Percentiles rank a stretch among this genome's conserved stretches.
Conservation (phyloP, 2,888 invertebrate species). For the Eumerus sabulonum region DNA sequence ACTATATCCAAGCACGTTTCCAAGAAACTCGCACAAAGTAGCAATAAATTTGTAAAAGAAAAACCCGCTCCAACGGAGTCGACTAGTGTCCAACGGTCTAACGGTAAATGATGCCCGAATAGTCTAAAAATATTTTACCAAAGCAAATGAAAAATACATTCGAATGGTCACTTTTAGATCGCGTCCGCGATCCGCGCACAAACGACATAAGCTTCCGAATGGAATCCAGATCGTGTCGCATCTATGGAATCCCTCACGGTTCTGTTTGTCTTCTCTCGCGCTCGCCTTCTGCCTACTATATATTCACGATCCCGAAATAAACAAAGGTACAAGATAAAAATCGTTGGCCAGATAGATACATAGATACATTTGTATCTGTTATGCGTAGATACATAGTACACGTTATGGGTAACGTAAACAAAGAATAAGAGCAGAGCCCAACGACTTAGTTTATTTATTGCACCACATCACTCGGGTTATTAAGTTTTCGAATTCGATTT, state of each 20-base stretch:
- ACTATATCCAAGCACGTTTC: neutral
- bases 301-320: constrained; percentile 43
- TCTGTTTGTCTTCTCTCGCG: too few relatives aligned
- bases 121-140: constrained; percentile 51
- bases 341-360: too few relatives aligned
- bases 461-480: constrained; percentile 5
- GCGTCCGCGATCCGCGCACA: constrained; percentile 42
- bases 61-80: too few relatives aligned
- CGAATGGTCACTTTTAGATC: constrained; percentile 35
- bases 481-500: constrained; percentile 7
- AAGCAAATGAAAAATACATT: constrained; percentile 33
- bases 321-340: constrained; percentile 14
- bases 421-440: neutral
- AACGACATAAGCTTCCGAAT: constrained; percentile 48
- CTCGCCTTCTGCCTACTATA: constrained; percentile 10
- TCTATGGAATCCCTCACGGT: constrained; percentile 39
- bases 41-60: too few relatives aligned
- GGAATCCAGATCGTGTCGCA: constrained; percentile 49
- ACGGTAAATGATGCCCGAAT: too few relatives aligned
- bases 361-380: too few relatives aligned
- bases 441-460: constrained; percentile 24
- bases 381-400: too few relatives aligned
- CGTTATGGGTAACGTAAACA: too few relatives aligned
- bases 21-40: neutral
- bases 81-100: too few relatives aligned